Percentiles rank a stretch among this genome's conserved stretches.
phyloP scores from a whole-genome alignment of 2,797 vertebrate species.

The Sardinella longiceps region DNA sequence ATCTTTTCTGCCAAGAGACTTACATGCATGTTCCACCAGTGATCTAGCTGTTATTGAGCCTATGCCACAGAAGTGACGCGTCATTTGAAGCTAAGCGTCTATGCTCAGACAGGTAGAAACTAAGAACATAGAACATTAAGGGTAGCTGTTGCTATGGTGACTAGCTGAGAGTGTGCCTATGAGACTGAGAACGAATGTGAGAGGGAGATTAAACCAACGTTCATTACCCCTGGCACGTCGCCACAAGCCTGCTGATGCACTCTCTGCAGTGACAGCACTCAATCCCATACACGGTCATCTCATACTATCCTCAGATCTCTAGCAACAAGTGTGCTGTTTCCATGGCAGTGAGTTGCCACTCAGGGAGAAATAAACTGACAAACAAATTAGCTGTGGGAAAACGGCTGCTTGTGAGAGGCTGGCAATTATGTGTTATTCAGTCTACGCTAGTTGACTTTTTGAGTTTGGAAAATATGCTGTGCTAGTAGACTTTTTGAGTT shows the following conservation, averaged over 20 bases:
- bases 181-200: slow-evolving; percentile 6
- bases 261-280: neutral
- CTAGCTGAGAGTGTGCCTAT: slow-evolving; percentile 17
- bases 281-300: neutral
- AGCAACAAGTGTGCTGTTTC: slow-evolving; percentile 38
- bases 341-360: slow-evolving; percentile 39
- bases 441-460: neutral
- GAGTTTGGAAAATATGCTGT: neutral
- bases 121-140: neutral
- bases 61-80: neutral
- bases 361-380: slow-evolving; percentile 1
- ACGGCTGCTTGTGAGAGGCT: neutral
- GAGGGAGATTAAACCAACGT: slow-evolving; percentile 10
- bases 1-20: neutral
- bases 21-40: neutral
- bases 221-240: slow-evolving; percentile 25
- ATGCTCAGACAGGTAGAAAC: neutral
- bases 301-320: slow-evolving; percentile 4
- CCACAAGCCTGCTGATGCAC: neutral
- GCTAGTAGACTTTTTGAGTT: neutral
- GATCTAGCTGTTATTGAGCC: neutral
- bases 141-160: slow-evolving; percentile 16
- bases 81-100: neutral
- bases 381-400: slow-evolving; percentile 9
- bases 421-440: slow-evolving; percentile 27